Percentiles rank a stretch among this genome's conserved stretches.
Conservation (phyloP, 2,888 invertebrate genomes). For the Magallana nippona region DNA sequence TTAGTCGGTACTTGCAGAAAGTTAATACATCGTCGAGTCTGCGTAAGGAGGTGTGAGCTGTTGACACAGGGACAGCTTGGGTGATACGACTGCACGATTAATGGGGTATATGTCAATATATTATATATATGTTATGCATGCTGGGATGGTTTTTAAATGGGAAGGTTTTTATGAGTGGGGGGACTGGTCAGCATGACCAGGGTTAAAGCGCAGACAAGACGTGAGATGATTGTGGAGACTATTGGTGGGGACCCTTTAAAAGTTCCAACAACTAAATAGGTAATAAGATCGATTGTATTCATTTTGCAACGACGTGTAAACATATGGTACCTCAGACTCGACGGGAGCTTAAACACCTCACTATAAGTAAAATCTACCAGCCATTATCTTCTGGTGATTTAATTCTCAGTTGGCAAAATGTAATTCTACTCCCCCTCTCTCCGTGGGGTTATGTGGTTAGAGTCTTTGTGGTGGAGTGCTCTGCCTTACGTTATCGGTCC, state of each 20-base stretch:
- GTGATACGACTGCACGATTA: conserved; percentile 9
- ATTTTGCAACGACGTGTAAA: conserved; percentile 3
- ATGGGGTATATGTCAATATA: conserved; percentile 24
- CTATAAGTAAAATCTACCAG: background rate
- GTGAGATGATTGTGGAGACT: background rate
- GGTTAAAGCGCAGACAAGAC: background rate
- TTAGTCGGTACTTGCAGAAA: conserved; percentile 31
- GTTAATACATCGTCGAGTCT: background rate
- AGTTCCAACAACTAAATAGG: background rate
- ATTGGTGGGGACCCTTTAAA: background rate
- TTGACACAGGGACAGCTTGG: background rate
- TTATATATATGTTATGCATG: conserved; percentile 26
- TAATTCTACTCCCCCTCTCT: conserved; percentile 6
- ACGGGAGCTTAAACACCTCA: background rate
- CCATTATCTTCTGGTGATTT: conserved; percentile 16
- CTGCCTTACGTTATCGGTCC: background rate
- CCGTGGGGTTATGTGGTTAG: background rate
- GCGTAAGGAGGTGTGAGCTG: background rate
- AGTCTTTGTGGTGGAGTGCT: background rate
- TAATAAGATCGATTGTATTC: background rate
- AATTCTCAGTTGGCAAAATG: conserved; percentile 1
- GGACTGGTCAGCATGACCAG: background rate
- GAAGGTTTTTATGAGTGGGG: background rate
- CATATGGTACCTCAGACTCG: background rate
- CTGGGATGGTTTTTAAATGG: conserved; percentile 28